Conservation (phyloP, 2,797 vertebrate genomes). For the Gallinago nigripennis region DNA sequence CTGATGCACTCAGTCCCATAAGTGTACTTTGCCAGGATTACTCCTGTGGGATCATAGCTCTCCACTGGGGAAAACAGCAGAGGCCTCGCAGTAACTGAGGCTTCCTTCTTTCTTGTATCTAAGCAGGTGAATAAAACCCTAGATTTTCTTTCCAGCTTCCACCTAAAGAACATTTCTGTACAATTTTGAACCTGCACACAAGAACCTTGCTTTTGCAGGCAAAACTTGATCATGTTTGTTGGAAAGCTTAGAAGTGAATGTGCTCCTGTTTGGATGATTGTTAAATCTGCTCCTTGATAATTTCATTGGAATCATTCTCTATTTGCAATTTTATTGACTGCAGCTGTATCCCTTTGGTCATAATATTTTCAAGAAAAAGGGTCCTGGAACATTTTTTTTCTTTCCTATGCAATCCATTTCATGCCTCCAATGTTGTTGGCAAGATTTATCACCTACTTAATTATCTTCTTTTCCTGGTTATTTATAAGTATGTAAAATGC, state of each 20-base stretch:
- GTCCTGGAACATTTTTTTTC: background rate
- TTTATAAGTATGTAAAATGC: background rate
- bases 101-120: background rate
- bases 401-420: background rate
- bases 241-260: background rate
- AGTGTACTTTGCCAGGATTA: background rate
- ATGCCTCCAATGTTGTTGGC: accelerated
- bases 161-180: background rate
- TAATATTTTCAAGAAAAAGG: background rate
- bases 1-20: background rate
- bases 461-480: background rate
- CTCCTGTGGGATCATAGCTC: background rate
- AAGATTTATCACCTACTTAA: background rate
- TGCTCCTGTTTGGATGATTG: background rate
- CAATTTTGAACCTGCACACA: background rate
- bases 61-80: background rate
- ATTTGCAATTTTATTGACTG: background rate
- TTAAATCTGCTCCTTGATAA: background rate
- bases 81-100: background rate
- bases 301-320: background rate
- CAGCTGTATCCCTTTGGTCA: background rate
- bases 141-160: background rate
- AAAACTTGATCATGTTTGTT: background rate
- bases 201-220: background rate
- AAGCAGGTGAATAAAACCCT: background rate